phyloP scores from a whole-genome alignment of 1,140 invertebrate species.

The Papilio helenus region DNA sequence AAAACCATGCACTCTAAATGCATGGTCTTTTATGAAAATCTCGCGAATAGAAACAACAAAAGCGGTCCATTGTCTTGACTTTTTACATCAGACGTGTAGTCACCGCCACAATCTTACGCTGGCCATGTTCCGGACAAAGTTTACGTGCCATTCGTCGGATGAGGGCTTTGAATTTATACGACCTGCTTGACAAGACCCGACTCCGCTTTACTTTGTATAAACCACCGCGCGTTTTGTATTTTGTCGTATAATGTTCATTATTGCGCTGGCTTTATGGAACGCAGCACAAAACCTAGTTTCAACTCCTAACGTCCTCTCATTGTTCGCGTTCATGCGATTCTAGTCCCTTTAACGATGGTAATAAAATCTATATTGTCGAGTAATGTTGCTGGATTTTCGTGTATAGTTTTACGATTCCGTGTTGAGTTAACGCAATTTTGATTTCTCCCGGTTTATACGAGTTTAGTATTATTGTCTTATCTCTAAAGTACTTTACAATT shows the following conservation, averaged over 20 bases:
- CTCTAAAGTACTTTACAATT: slow-evolving; percentile 24
- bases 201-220: slow-evolving; percentile 48
- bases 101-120: slow-evolving; percentile 49
- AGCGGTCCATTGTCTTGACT: slow-evolving; percentile 31
- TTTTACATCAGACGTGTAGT: slow-evolving; percentile 37
- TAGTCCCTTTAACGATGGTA: slow-evolving; percentile 3
- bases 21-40: slow-evolving; percentile 17
- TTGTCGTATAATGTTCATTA: slow-evolving; percentile 37
- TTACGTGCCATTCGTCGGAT: slow-evolving; percentile 52
- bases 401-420: neutral
- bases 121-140: slow-evolving; percentile 49
- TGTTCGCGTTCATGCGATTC: slow-evolving; percentile 26
- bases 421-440: slow-evolving; percentile 30
- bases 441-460: slow-evolving; percentile 20
- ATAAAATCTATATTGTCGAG: slow-evolving; percentile 6
- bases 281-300: slow-evolving; percentile 35
- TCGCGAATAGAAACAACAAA: neutral
- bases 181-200: slow-evolving; percentile 57
- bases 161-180: slow-evolving; percentile 65
- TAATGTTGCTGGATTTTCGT: slow-evolving; percentile 9
- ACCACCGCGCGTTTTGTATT: slow-evolving; percentile 41
- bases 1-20: slow-evolving; percentile 20
- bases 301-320: slow-evolving; percentile 30
- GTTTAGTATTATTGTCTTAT: slow-evolving; percentile 21
- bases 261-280: slow-evolving; percentile 34